Evolutionary conservation across 1,140 invertebrate genomes (phyloP).

Genomic region (Plutomurus gul): DNA sequence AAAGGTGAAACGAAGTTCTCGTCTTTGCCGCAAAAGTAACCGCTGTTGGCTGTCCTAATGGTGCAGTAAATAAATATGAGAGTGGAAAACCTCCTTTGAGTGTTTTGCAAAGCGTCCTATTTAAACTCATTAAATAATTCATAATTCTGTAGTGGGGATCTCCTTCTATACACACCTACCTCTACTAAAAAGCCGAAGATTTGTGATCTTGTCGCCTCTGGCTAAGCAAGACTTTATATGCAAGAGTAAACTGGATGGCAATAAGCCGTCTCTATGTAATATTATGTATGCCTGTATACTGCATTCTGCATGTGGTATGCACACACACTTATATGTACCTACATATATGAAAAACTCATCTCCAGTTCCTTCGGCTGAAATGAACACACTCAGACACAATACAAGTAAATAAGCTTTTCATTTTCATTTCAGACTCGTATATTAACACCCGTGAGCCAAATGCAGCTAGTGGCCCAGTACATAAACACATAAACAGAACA

Average conservation of each 20-base stretch:
- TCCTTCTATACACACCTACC: background rate
- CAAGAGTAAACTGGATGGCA: background rate
- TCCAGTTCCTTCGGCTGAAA: background rate
- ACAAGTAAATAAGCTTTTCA: too few species aligned
- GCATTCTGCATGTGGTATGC: background rate
- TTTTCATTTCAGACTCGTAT: conserved; percentile 6
- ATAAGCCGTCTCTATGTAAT: conserved; percentile 5
- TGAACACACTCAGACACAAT: background rate
- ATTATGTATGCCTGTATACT: background rate
- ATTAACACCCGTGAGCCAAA: conserved; percentile 1
- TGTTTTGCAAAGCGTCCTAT: too few species aligned
- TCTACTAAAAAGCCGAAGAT: conserved; percentile 10
- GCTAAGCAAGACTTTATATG: background rate
- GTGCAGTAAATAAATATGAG: too few species aligned
- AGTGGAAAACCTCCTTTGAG: too few species aligned
- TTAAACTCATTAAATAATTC: background rate
- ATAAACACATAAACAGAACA: conserved; percentile 27
- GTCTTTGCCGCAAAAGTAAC: too few species aligned
- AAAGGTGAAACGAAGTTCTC: too few species aligned
- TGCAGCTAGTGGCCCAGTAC: too few species aligned
- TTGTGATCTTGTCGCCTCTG: conserved; percentile 15
- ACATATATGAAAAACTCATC: too few species aligned
- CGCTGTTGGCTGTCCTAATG: too few species aligned
- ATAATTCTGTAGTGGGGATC: conserved; percentile 13
- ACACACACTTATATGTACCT: background rate